Conservation (phyloP, 2,797 vertebrate genomes). For the Moxostoma hubbsi region DNA sequence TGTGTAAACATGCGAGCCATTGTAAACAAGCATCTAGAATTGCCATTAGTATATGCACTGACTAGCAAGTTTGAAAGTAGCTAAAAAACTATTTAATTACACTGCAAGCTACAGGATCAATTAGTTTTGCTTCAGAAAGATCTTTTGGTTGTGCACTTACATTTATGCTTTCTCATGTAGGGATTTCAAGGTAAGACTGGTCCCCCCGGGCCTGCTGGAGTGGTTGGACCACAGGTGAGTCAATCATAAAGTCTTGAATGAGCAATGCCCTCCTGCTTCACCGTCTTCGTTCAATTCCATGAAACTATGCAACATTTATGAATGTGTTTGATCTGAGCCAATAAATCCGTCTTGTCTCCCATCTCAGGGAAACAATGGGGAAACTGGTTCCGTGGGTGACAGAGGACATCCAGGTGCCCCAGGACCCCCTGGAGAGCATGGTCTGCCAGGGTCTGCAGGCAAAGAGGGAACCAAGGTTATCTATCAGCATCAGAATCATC, state of each 20-base stretch:
- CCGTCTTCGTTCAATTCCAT: background rate
- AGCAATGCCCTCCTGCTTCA: background rate
- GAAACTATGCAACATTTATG: conserved; percentile 1
- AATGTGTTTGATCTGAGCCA: background rate
- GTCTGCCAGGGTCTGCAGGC: conserved; percentile 88
- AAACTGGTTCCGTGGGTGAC: conserved; percentile 87
- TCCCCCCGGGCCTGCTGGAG: conserved; percentile 84
- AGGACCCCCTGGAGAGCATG: conserved; percentile 90
- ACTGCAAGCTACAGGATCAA: too few relatives aligned
- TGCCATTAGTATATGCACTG: background rate
- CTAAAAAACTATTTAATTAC: background rate
- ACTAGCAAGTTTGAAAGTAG: background rate
- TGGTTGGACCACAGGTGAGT: conserved; percentile 91
- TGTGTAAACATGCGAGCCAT: too few relatives aligned
- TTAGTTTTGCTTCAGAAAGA: too few relatives aligned
- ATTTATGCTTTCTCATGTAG: conserved; percentile 64
- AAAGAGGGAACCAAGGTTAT: conserved; percentile 91
- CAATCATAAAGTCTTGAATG: background rate
- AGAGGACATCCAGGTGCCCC: conserved; percentile 91
- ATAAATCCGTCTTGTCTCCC: background rate
- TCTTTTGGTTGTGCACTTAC: background rate
- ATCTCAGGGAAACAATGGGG: conserved; percentile 89
- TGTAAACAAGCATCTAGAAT: too few relatives aligned
- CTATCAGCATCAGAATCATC: conserved; percentile 45
- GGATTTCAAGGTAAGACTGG: conserved; percentile 95